These are phyloP conservation scores for Phenganax subtilis DNA, from an alignment of 92 coral and sea anemone species.

Conservation along the genomic window DNA sequence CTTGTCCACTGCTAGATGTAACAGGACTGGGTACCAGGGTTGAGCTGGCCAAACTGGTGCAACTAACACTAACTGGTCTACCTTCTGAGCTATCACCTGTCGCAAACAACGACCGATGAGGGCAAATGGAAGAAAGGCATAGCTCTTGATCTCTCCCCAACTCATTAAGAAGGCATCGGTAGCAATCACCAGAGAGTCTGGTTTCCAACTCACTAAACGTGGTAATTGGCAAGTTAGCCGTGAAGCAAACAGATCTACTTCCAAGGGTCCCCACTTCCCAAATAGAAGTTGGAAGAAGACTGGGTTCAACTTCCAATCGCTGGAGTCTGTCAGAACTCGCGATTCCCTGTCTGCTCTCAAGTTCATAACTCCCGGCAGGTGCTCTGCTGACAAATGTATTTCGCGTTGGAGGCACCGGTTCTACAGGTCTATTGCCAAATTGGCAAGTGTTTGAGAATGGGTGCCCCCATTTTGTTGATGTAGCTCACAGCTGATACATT, in stretches of 20 bases:
- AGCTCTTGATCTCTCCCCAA: neutral
- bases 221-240: conserved; percentile 18
- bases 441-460: too few relatives aligned
- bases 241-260: conserved; percentile 21
- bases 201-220: conserved; percentile 17
- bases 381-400: too few relatives aligned
- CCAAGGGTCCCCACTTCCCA: conserved; percentile 20
- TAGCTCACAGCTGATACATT: too few relatives aligned
- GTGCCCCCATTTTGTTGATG: too few relatives aligned
- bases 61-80: conserved; percentile 5
- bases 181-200: neutral
- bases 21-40: conserved; percentile 18
- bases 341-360: conserved; percentile 15
- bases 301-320: conserved; percentile 24
- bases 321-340: neutral
- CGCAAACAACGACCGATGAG: conserved; percentile 4
- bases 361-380: too few relatives aligned
- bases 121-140: conserved; percentile 29
- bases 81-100: conserved; percentile 8
- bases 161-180: neutral
- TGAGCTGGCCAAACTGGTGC: conserved; percentile 22
- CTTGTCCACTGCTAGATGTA: neutral
- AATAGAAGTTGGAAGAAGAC: neutral
- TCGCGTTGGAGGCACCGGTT: too few relatives aligned
- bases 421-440: too few relatives aligned